Conservation (phyloP, 2,797 vertebrate genomes). For the Phylloscopus collybita region DNA sequence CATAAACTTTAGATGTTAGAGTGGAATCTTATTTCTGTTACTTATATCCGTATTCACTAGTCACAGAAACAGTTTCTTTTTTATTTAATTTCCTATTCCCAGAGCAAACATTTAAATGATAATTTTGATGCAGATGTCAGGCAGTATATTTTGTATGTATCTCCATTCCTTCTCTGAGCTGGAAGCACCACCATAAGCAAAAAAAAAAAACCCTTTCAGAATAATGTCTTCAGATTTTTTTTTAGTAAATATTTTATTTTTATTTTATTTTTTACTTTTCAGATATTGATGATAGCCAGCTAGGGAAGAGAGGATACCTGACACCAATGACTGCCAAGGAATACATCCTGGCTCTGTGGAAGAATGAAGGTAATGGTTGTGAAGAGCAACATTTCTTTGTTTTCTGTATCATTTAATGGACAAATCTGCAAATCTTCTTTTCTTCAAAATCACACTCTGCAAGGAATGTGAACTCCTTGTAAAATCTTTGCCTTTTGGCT, state of each 20-base stretch:
- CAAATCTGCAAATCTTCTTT: neutral
- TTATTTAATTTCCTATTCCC: neutral
- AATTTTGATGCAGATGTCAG: neutral
- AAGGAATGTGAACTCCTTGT: neutral
- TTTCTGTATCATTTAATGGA: neutral
- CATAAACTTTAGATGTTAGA: neutral
- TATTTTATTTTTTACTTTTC: neutral
- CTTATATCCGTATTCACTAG: neutral
- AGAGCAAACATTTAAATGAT: neutral
- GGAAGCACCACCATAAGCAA: neutral
- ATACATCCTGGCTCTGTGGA: constrained; percentile 85
- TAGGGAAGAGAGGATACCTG: constrained; percentile 88
- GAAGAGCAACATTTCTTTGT: neutral
- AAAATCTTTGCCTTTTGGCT: neutral
- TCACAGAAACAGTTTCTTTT: neutral
- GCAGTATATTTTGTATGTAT: neutral
- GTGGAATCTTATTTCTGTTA: neutral
- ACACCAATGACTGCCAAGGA: constrained; percentile 88
- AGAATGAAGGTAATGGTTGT: constrained; percentile 86
- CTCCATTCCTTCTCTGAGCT: neutral
- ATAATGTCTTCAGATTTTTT: neutral
- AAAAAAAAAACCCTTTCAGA: neutral
- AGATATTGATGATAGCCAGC: constrained; percentile 74
- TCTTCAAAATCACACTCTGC: no score
- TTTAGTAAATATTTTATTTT: neutral